Evolutionary conservation across 1,140 invertebrate species (phyloP).

Genomic region (Eumaeus atala): DNA sequence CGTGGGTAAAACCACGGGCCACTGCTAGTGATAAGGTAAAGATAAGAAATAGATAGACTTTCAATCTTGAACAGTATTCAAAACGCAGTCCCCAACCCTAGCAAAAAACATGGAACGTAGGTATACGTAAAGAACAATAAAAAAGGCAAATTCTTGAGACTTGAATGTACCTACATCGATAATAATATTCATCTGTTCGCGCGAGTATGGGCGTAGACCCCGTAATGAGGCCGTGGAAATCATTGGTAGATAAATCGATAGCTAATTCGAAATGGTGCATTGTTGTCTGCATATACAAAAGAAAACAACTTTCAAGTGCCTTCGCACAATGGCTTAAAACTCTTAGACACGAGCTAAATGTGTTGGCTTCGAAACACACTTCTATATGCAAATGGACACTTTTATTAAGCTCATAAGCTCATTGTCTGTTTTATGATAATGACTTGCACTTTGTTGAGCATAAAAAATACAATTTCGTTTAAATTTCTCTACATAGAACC

Average conservation of each 20-base stretch:
- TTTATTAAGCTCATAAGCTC: too few species aligned
- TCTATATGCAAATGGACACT: neutral
- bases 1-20: too few species aligned
- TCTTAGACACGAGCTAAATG: conserved; percentile 8
- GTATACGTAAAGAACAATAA: conserved; percentile 2
- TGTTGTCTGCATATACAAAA: conserved; percentile 65
- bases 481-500: too few species aligned
- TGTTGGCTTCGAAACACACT: neutral
- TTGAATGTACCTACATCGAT: too few species aligned
- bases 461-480: too few species aligned
- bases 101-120: neutral
- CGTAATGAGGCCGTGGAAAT: conserved; percentile 33
- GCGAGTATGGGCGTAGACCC: conserved; percentile 25
- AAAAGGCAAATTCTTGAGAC: neutral
- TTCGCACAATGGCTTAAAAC: conserved; percentile 39
- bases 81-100: too few species aligned
- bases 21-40: too few species aligned
- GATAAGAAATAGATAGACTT: too few species aligned
- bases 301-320: conserved; percentile 56
- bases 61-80: too few species aligned
- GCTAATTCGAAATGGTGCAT: conserved; percentile 67
- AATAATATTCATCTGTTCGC: conserved; percentile 22
- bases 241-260: conserved; percentile 61
- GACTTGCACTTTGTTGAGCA: too few species aligned
- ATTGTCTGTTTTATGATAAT: too few species aligned